Base-by-base conservation (phyloP, 2,888 invertebrate genomes). In the Amblyjoppa fuscipennis region DNA sequence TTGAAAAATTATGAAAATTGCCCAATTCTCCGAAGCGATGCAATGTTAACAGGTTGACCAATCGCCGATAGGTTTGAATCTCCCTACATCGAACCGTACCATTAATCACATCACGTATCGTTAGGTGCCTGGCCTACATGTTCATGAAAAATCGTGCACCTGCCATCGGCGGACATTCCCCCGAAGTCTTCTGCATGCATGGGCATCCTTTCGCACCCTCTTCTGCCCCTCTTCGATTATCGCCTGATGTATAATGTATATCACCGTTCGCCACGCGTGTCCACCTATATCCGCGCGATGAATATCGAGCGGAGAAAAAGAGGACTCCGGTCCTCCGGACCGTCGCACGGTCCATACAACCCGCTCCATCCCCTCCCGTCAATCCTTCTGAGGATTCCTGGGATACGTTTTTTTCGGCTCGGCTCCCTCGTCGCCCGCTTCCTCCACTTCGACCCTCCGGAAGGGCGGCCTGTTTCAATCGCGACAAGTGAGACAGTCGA, bases 231-330 rank as follows among this genome's bases (percentile, higher is more conserved):
- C 71, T 76, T 84, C 84, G 84, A 84, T 84, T 80, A 84, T 84
- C 80, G 31, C 66, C 84, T 77, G 51, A 81, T 84, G 84, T 81
- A 84, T 84, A 81, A 84, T 84, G 66, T 81, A 84, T 77, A 81
- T 81, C 68, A 59, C 28, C 73, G 59, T 81, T 73, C 81, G 77
- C 76, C 73, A 41, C 78, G 68, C 73, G 78, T 61, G 49, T 59
- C 66, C 13, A 56, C 78, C 41, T 69, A 75, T 51, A 77, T 81
- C 68, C 68, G 68, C 28, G n/a, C 59, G 68, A 84, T 78, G 84
- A 84, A 84, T 78, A 81, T 78, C 73, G 77, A 84, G 56, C 61
- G 56, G 20, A 9, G 34, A 70, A 61, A 20, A 11, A 41, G 41
- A 41, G 11, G 38, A 61, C 45, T 49, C 61, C 1, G 13, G 20